These are phyloP conservation scores for Caranx ignobilis DNA, from an alignment of 2,113 vertebrate species.

Conservation along the genomic window DNA sequence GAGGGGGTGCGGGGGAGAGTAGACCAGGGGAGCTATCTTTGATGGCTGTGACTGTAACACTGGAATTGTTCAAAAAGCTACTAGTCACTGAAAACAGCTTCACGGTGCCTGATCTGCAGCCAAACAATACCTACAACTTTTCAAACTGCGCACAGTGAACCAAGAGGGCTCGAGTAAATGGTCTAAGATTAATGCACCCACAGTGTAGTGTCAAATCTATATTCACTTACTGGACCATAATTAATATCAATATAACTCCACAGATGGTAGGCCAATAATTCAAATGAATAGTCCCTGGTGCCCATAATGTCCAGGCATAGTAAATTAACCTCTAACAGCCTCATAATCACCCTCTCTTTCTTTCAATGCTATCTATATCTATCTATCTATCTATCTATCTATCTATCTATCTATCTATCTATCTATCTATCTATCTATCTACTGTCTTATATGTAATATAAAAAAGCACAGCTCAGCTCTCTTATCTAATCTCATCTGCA, in stretches of 20 bases:
- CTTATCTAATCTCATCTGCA: conserved; percentile 23
- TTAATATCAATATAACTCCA: conserved; percentile 27
- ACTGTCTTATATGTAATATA: neutral
- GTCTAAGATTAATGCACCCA: conserved; percentile 22
- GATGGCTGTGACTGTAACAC: neutral
- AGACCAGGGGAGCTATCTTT: neutral
- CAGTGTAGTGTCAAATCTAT: conserved; percentile 38
- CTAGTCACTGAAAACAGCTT: neutral
- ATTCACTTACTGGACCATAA: conserved; percentile 29
- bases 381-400: conserved; percentile 16
- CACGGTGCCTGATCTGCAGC: neutral
- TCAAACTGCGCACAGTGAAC: neutral
- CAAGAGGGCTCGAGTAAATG: neutral
- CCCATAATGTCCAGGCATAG: neutral
- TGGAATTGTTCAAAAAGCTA: conserved; percentile 24
- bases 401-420: conserved; percentile 29
- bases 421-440: conserved; percentile 27
- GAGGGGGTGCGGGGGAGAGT: no score
- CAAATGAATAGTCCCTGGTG: conserved; percentile 26
- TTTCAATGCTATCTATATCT: conserved; percentile 3
- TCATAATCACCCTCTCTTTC: conserved; percentile 5
- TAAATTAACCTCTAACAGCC: conserved; percentile 7
- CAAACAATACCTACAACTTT: neutral
- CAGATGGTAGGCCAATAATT: conserved; percentile 18
- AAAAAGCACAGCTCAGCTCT: conserved; percentile 22